These are phyloP conservation scores for Alligator mississippiensis DNA, from an alignment of 2,113 vertebrate species.

Conservation along the genomic window DNA sequence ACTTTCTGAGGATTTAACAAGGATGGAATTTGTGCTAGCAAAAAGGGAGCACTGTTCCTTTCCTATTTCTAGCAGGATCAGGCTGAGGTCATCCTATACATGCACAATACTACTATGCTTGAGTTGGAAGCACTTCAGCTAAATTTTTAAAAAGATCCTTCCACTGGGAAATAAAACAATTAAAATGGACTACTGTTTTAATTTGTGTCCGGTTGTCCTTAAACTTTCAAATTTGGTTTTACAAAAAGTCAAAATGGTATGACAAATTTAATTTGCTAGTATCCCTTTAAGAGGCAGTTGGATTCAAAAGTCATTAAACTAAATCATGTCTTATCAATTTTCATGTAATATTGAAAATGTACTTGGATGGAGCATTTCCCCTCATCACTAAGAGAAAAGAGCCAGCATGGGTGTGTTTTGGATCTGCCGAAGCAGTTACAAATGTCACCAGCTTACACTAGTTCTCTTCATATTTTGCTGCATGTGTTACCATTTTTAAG, in stretches of 20 bases:
- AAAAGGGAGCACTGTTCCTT: slow-evolving; percentile 32
- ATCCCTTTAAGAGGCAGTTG: background rate
- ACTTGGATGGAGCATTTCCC: background rate
- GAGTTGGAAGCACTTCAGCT: slow-evolving; percentile 46
- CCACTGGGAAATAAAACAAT: slow-evolving; percentile 39
- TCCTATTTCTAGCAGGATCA: background rate
- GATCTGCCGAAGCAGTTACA: background rate
- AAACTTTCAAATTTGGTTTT: background rate
- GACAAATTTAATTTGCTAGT: background rate
- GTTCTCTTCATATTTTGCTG: background rate
- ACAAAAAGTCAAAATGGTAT: background rate
- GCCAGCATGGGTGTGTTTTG: background rate
- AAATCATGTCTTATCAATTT: background rate
- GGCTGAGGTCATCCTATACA: slow-evolving; percentile 13
- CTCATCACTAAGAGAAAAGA: background rate
- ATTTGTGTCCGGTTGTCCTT: background rate
- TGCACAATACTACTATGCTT: slow-evolving; percentile 15
- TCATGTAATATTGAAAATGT: background rate
- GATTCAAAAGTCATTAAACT: background rate
- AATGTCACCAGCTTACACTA: background rate
- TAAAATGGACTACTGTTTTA: background rate
- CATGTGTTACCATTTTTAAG: background rate
- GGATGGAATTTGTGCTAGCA: slow-evolving; percentile 16
- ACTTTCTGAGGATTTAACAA: background rate
- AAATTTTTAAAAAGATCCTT: slow-evolving; percentile 22